Evolutionary conservation across 2,113 vertebrate genomes (phyloP).

Genomic region (Dromas ardeola): DNA sequence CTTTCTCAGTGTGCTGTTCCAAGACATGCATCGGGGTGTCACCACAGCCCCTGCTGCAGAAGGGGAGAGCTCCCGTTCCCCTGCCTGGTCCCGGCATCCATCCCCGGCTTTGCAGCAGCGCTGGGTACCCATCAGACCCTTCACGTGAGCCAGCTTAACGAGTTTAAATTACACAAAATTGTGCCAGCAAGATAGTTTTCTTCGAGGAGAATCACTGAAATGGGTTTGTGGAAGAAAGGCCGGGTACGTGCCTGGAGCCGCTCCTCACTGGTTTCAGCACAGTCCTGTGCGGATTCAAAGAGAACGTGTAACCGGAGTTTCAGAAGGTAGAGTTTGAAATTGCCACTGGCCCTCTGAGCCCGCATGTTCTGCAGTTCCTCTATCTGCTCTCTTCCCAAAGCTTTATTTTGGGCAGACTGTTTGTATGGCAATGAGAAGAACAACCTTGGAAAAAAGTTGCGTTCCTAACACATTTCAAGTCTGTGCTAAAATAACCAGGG

Average conservation of each 20-base stretch:
- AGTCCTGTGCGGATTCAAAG: background rate
- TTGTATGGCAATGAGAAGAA: background rate
- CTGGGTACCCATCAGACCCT: background rate
- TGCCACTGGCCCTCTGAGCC: background rate
- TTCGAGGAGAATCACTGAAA: background rate
- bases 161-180: background rate
- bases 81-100: background rate
- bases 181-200: background rate
- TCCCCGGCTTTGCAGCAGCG: background rate
- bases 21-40: background rate
- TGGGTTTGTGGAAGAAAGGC: background rate
- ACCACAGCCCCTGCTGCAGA: background rate
- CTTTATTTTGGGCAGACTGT: background rate
- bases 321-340: background rate
- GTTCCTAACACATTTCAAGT: background rate
- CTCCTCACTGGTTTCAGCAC: background rate
- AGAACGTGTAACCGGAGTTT: rapidly evolving
- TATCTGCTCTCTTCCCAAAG: background rate
- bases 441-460: background rate
- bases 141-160: background rate
- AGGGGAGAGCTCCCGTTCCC: background rate
- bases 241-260: background rate
- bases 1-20: background rate
- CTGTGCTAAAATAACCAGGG: background rate
- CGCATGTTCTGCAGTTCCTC: rapidly evolving